Evolutionary conservation across 2,797 vertebrate genomes (phyloP).

Genomic region (Cetoscarus ocellatus): DNA sequence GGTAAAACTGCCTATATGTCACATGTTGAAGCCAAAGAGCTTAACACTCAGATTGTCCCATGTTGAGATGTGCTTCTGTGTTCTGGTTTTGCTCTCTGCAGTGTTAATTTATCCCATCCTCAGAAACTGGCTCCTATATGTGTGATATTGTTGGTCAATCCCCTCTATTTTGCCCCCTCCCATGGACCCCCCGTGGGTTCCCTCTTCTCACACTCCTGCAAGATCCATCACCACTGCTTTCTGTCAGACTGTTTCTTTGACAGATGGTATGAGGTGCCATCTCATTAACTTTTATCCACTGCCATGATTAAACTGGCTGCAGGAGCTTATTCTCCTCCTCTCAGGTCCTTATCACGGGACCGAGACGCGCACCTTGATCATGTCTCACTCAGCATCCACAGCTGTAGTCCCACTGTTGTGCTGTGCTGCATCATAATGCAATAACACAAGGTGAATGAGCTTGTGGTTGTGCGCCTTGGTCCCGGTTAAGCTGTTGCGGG

Average conservation of each 20-base stretch:
- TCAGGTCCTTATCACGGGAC: conserved; percentile 1
- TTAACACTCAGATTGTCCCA: too few relatives aligned
- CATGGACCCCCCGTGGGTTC: not conserved
- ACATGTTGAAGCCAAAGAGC: too few relatives aligned
- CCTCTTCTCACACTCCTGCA: not conserved
- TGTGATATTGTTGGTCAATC: not conserved
- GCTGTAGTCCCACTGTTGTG: not conserved
- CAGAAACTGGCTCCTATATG: not conserved
- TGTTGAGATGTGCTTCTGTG: conserved; percentile 7
- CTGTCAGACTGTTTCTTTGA: conserved; percentile 57
- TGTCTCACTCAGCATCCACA: conserved; percentile 12
- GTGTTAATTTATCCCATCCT: not conserved
- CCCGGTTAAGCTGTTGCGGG: conserved; percentile 7
- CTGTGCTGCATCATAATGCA: too few relatives aligned
- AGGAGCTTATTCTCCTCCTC: conserved; percentile 42
- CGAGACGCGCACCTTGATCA: not conserved
- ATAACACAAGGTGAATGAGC: not conserved
- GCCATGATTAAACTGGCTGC: conserved; percentile 57
- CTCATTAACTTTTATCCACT: conserved; percentile 69
- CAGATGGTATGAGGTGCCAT: conserved; percentile 71
- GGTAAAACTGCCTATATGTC: too few relatives aligned
- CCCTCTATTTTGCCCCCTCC: not conserved
- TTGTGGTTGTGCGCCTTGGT: not conserved
- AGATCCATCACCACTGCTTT: conserved; percentile 17
- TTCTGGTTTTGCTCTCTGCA: not conserved